phyloP scores from a whole-genome alignment of 2,113 vertebrate genomes.

The cattle (Bos taurus) region ARS-UCD2.0 NC_037350.1:29857501-29858000 shows the following conservation, averaged over 20 bases:
- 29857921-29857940: background rate
- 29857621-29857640: background rate
- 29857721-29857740: background rate
- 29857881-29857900: background rate
- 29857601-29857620: background rate
- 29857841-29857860: background rate
- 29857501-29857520: background rate
- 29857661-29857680: background rate
- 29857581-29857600: background rate
- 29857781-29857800: background rate
- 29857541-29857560: background rate
- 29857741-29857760: background rate
- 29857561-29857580: background rate
- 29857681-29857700: background rate
- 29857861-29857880: background rate
- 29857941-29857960: background rate
- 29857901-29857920: background rate
- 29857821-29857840: background rate
- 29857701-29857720: background rate
- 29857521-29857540: background rate
- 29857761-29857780: background rate
- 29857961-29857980: background rate
- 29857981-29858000: background rate
- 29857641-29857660: background rate
- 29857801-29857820: background rate